Conservation (phyloP, 2,888 invertebrate species). For the Toxonevra muliebris region DNA sequence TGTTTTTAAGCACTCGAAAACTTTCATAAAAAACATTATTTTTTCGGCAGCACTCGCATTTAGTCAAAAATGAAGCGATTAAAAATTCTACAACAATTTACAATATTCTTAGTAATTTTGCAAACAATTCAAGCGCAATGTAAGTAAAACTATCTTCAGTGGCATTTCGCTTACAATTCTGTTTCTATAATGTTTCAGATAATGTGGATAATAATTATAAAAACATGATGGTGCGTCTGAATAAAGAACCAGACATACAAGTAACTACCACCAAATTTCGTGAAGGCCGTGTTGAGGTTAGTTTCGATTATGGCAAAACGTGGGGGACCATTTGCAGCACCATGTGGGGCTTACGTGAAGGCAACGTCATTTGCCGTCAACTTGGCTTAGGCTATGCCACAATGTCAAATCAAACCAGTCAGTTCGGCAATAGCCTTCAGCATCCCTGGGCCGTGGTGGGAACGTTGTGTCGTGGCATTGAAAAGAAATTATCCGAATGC, state of each 20-base stretch:
- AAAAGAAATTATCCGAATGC: slow-evolving; percentile 48
- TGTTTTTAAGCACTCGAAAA: too few species aligned
- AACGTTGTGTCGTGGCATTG: slow-evolving; percentile 53
- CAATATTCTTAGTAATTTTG: too few species aligned
- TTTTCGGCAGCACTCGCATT: too few species aligned
- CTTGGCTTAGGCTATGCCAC: slow-evolving; percentile 53
- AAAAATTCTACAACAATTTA: too few species aligned
- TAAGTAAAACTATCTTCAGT: too few species aligned
- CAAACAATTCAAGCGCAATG: too few species aligned
- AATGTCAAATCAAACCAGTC: slow-evolving; percentile 47
- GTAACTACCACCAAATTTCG: slow-evolving; percentile 26
- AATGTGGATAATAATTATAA: slow-evolving; percentile 37
- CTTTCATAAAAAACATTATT: too few species aligned
- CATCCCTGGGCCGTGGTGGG: slow-evolving; percentile 54
- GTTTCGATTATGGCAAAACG: slow-evolving; percentile 48
- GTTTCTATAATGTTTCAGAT: too few species aligned
- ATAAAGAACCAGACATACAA: slow-evolving; percentile 28
- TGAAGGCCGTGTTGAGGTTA: slow-evolving; percentile 56
- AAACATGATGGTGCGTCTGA: slow-evolving; percentile 51
- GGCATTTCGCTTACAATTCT: too few species aligned
- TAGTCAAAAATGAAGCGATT: too few species aligned
- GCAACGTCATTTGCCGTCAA: slow-evolving; percentile 55
- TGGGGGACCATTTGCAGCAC: slow-evolving; percentile 57
- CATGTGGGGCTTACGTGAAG: slow-evolving; percentile 54
- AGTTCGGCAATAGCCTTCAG: slow-evolving; percentile 43